Percentiles rank a stretch among this genome's conserved stretches.
These are phyloP conservation scores for Cnemophilus loriae DNA, from an alignment of 2,113 vertebrate genomes.

Conservation along the genomic window DNA sequence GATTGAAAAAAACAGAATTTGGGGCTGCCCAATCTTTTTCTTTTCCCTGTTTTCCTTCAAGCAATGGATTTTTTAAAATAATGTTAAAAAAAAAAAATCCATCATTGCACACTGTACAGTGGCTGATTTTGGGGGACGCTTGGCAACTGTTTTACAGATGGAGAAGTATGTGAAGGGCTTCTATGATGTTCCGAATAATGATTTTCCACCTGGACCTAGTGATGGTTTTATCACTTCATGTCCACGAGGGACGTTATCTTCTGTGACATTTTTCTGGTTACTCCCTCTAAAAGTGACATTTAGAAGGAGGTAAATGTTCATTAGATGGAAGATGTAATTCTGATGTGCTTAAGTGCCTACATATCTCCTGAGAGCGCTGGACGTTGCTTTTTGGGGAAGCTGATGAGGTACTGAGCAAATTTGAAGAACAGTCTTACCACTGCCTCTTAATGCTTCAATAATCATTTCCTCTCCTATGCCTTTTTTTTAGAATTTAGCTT, in stretches of 20 bases:
- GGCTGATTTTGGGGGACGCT: neutral
- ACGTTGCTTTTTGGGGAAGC: neutral
- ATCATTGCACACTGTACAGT: neutral
- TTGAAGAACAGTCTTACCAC: neutral
- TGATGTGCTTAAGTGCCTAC: neutral
- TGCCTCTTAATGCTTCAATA: neutral
- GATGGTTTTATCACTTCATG: neutral
- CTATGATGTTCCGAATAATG: neutral
- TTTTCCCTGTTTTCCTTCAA: neutral
- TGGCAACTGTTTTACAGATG: neutral
- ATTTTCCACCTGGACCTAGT: neutral
- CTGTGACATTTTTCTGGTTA: neutral
- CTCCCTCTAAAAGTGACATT: slow-evolving; percentile 16
- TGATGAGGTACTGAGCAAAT: neutral
- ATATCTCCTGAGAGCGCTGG: neutral
- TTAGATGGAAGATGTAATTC: neutral
- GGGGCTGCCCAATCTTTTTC: neutral
- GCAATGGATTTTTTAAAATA: neutral
- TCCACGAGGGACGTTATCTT: neutral
- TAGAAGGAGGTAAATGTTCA: neutral
- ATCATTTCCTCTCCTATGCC: neutral
- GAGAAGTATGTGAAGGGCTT: neutral
- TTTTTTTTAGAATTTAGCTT: neutral
- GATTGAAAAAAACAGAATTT: neutral
- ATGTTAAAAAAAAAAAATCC: neutral